These are phyloP conservation scores for Acrocephalus kingi DNA, from an alignment of 2,113 vertebrate genomes.

Conservation along the genomic window DNA sequence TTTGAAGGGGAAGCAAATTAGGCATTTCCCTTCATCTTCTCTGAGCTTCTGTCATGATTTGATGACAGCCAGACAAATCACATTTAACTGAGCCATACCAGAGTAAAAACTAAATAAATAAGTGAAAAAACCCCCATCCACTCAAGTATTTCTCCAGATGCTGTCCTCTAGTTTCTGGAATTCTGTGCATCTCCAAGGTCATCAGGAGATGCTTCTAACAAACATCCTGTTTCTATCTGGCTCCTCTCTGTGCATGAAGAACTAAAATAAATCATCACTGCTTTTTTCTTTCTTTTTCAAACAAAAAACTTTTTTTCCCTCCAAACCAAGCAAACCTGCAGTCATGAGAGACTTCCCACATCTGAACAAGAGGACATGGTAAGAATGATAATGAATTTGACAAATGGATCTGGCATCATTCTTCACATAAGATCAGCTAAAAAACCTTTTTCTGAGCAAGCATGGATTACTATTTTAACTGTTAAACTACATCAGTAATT, in stretches of 20 bases:
- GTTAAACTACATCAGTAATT: not conserved
- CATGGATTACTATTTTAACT: not conserved
- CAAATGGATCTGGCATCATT: not conserved
- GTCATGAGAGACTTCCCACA: not conserved
- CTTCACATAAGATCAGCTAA: not conserved
- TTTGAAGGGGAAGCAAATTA: not conserved
- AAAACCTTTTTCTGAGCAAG: not conserved
- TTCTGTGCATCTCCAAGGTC: slow-evolving; percentile 4
- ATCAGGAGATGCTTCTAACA: slow-evolving; percentile 7
- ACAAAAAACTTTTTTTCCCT: not conserved
- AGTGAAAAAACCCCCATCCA: not conserved
- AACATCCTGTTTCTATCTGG: slow-evolving; percentile 46
- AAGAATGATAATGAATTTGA: not conserved
- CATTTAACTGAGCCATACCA: not conserved
- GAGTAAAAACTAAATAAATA: not conserved
- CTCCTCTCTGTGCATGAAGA: not conserved
- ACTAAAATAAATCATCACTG: not conserved
- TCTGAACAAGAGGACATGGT: not conserved
- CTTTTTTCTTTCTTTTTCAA: not conserved
- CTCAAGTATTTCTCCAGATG: slow-evolving; percentile 28
- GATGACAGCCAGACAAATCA: not conserved
- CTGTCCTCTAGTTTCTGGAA: slow-evolving; percentile 29
- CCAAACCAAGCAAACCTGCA: not conserved
- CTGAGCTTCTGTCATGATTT: not conserved
- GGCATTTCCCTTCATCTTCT: not conserved